Percentiles rank a stretch among this genome's conserved stretches.
These are phyloP conservation scores for Myiozetetes cayanensis DNA, from an alignment of 2,113 vertebrate genomes.

Conservation along the genomic window DNA sequence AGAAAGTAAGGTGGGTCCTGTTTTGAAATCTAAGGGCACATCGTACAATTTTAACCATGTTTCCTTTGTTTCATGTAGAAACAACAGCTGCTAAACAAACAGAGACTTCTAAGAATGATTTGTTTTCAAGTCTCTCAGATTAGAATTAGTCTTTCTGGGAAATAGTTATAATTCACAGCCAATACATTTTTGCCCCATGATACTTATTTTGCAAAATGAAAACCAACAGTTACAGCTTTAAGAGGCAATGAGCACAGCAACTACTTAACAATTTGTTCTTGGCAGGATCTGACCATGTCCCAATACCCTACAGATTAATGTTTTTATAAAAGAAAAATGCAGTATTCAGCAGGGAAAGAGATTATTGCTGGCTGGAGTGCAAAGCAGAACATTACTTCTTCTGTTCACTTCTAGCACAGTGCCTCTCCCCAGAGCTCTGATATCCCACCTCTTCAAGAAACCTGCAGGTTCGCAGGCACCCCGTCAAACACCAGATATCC, in stretches of 20 bases:
- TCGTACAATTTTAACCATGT: not conserved
- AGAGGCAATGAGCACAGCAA: constrained; percentile 58
- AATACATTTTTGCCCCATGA: constrained; percentile 50
- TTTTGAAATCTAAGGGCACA: not conserved
- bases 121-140: not conserved
- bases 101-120: constrained; percentile 46
- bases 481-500: not conserved
- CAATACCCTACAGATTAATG: constrained; percentile 61
- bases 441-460: not conserved
- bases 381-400: constrained; percentile 6
- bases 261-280: constrained; percentile 75
- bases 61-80: not conserved
- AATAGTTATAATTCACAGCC: constrained; percentile 7
- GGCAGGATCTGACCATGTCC: constrained; percentile 56
- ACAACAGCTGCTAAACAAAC: constrained; percentile 6
- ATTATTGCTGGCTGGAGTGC: constrained; percentile 41
- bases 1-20: not conserved
- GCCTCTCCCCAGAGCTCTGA: not conserved
- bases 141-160: constrained; percentile 55
- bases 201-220: constrained; percentile 60
- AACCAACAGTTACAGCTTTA: constrained; percentile 62
- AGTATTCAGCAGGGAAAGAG: constrained; percentile 46
- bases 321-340: constrained; percentile 58
- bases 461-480: not conserved
- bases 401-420: not conserved